These are phyloP conservation scores for Ostrea edulis DNA, from an alignment of 1,140 invertebrate species.

Conservation along the genomic window DNA sequence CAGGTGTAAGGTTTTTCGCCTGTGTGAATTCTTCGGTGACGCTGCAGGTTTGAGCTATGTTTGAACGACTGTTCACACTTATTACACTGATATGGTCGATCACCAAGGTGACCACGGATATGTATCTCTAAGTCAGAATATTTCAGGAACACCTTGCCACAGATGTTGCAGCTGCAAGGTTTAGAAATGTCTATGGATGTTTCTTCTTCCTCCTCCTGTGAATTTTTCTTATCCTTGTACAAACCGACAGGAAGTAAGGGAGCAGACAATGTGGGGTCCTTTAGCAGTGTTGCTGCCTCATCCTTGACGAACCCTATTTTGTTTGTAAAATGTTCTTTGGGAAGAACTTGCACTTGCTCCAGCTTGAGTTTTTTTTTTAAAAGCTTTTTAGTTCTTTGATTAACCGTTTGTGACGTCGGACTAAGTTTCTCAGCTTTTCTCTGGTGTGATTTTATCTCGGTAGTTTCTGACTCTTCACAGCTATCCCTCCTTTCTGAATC, in stretches of 20 bases:
- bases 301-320: conserved; percentile 36
- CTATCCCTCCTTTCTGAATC: neutral
- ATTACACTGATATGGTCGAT: conserved; percentile 78
- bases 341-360: conserved; percentile 9
- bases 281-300: neutral
- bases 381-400: neutral
- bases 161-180: conserved; percentile 60
- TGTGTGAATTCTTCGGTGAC: conserved; percentile 85
- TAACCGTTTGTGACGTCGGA: neutral
- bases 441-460: neutral
- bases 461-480: neutral
- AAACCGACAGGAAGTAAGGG: conserved; percentile 21
- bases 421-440: neutral
- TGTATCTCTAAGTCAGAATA: conserved; percentile 41
- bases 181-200: conserved; percentile 41
- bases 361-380: neutral
- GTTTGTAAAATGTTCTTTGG: conserved; percentile 45
- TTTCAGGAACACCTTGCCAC: conserved; percentile 61
- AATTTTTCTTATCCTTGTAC: conserved; percentile 2
- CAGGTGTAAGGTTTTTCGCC: conserved; percentile 80
- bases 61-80: conserved; percentile 92
- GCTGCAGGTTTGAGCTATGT: conserved; percentile 94
- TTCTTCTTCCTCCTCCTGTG: neutral
- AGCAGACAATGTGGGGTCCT: neutral
- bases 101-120: conserved; percentile 87